Percentiles rank a stretch among this genome's conserved stretches.
Conservation (phyloP, 1,140 invertebrate genomes). For the Drosophila murphyi region DNA sequence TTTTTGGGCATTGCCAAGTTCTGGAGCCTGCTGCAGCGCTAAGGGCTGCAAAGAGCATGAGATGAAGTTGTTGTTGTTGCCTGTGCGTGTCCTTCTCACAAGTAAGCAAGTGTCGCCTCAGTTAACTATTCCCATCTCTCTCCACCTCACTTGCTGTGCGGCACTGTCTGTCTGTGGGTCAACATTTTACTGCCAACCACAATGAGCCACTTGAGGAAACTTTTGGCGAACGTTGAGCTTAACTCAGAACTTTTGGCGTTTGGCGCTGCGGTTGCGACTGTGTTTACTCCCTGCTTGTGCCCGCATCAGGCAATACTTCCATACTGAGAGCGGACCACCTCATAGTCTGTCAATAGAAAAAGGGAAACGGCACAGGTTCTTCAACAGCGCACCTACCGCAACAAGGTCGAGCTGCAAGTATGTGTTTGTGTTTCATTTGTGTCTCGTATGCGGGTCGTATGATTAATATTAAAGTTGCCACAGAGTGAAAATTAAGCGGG, state of each 20-base stretch:
- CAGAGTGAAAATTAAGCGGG: constrained; percentile 75
- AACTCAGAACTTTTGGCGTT: constrained; percentile 81
- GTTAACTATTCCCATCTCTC: constrained; percentile 47
- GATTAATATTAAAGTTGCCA: constrained; percentile 79
- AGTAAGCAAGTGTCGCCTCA: constrained; percentile 67
- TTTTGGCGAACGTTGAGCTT: constrained; percentile 66
- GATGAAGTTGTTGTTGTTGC: constrained; percentile 27
- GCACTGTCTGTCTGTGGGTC: constrained; percentile 55
- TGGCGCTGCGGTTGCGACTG: constrained; percentile 44
- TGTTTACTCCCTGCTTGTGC: background rate
- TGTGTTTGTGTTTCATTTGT: constrained; percentile 42
- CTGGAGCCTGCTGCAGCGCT: constrained; percentile 35
- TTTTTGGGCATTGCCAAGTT: constrained; percentile 41
- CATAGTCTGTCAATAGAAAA: constrained; percentile 58
- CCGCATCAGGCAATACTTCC: background rate
- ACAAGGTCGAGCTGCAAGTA: constrained; percentile 26
- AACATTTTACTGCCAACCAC: constrained; percentile 74
- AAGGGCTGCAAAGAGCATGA: constrained; percentile 64
- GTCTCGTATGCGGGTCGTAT: constrained; percentile 67
- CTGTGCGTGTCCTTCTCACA: constrained; percentile 62
- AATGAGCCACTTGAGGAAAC: constrained; percentile 80
- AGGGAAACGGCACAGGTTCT: constrained; percentile 19
- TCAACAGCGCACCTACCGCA: constrained; percentile 38
- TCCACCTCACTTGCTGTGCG: constrained; percentile 1
- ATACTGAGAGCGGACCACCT: background rate